phyloP scores from a whole-genome alignment of 2,113 vertebrate genomes.

The Nematolebias whitei region DNA sequence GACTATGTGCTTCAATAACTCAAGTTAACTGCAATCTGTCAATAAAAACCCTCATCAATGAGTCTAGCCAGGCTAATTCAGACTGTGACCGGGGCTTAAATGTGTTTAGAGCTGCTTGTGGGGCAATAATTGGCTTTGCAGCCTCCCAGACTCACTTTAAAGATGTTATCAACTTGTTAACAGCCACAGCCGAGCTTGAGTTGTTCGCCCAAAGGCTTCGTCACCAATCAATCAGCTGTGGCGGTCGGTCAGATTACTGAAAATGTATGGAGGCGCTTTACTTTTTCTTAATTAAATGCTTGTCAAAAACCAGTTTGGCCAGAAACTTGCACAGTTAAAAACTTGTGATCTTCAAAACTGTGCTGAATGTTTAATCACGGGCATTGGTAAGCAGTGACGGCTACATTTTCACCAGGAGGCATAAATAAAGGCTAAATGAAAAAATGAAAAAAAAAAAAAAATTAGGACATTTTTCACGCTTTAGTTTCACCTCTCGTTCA shows the following conservation, averaged over 20 bases:
- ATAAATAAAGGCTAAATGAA: too few species aligned
- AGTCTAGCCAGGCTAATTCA: constrained; percentile 43
- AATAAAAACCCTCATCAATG: constrained; percentile 71
- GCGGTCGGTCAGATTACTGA: constrained; percentile 11
- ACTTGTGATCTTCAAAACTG: not conserved
- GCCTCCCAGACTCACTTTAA: constrained; percentile 58
- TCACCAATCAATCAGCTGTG: constrained; percentile 24
- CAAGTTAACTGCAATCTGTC: constrained; percentile 67
- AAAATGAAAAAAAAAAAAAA: too few species aligned
- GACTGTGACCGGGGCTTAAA: constrained; percentile 61
- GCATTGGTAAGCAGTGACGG: not conserved
- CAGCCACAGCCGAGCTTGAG: constrained; percentile 47
- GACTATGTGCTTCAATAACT: constrained; percentile 50
- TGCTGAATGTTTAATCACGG: not conserved
- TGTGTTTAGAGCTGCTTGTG: constrained; percentile 66
- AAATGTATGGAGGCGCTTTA: constrained; percentile 5
- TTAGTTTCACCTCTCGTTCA: not conserved
- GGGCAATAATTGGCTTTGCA: constrained; percentile 63
- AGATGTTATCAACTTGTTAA: constrained; percentile 68
- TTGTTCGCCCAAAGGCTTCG: constrained; percentile 32
- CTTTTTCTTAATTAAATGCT: not conserved
- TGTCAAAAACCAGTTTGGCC: not conserved
- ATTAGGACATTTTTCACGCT: constrained; percentile 17
- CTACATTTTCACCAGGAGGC: constrained; percentile 50
- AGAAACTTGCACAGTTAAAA: not conserved